These are phyloP conservation scores for Cyclophora albipunctata DNA, from an alignment of 2,888 invertebrate genomes.

Conservation along the genomic window DNA sequence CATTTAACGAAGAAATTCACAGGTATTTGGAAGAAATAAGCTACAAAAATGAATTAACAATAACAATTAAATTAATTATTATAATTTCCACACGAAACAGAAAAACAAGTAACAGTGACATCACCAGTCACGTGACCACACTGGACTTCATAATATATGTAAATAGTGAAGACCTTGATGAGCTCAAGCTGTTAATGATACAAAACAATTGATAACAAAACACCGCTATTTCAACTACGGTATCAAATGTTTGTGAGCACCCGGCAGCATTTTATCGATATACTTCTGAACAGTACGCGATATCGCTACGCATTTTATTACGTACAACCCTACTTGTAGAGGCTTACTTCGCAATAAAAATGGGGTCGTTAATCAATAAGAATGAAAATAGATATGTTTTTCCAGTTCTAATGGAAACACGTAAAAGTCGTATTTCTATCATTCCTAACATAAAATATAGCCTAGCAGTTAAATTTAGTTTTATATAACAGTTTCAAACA, in stretches of 20 bases:
- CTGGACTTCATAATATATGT: slow-evolving; percentile 26
- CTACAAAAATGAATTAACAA: too few species aligned
- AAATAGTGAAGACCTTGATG: slow-evolving; percentile 33
- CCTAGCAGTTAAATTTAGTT: too few species aligned
- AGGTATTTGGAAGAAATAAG: too few species aligned
- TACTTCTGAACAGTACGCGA: slow-evolving; percentile 10
- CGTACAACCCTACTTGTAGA: slow-evolving; percentile 13
- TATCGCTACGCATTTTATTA: slow-evolving; percentile 13
- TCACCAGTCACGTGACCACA: slow-evolving; percentile 31
- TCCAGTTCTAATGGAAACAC: slow-evolving; percentile 9
- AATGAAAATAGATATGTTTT: slow-evolving; percentile 19
- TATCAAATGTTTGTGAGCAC: background rate
- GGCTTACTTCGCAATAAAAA: slow-evolving; percentile 12
- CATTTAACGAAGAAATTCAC: too few species aligned
- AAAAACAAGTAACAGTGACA: slow-evolving; percentile 7
- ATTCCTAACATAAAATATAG: background rate
- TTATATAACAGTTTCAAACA: too few species aligned
- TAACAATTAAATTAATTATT: too few species aligned
- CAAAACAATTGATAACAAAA: slow-evolving; percentile 19
- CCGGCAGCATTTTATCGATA: slow-evolving; percentile 12
- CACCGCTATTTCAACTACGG: slow-evolving; percentile 5
- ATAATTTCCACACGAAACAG: too few species aligned
- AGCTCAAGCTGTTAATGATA: slow-evolving; percentile 14
- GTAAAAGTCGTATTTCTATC: slow-evolving; percentile 3
- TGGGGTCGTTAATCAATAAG: slow-evolving; percentile 10